phyloP scores from a whole-genome alignment of 2,113 vertebrate genomes.

The Sorex fumeus region DNA sequence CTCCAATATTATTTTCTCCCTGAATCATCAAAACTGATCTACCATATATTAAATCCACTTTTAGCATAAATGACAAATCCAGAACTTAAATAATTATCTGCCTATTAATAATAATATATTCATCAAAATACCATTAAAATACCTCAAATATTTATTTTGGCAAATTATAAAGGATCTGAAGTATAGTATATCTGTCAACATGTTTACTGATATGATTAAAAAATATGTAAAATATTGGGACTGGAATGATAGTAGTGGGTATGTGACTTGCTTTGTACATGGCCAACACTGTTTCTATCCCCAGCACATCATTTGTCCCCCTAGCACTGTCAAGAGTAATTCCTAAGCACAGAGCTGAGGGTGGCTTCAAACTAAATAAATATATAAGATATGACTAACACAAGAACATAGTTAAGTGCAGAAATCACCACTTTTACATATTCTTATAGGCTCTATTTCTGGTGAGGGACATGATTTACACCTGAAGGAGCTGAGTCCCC shows the following conservation, averaged over 20 bases:
- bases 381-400: background rate
- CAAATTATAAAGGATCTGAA: background rate
- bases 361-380: too few relatives aligned
- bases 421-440: background rate
- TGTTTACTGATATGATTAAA: background rate
- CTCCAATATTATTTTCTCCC: background rate
- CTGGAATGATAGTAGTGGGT: too few relatives aligned
- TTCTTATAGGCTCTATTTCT: background rate
- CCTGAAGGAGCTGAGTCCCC: too few relatives aligned
- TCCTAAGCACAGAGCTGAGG: too few relatives aligned
- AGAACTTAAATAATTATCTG: background rate
- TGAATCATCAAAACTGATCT: background rate
- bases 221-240: too few relatives aligned
- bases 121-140: background rate
- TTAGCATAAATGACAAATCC: slow-evolving; percentile 4
- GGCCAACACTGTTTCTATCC: too few relatives aligned
- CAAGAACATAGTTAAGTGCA: background rate
- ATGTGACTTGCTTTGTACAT: too few relatives aligned
- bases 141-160: background rate
- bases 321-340: too few relatives aligned
- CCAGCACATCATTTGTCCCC: too few relatives aligned
- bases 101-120: background rate
- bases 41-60: background rate
- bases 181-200: background rate
- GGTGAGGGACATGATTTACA: too few relatives aligned